Percentiles rank a stretch among this genome's conserved stretches.
These are phyloP conservation scores for Panopea generosa DNA, from an alignment of 2,888 invertebrate species.

Conservation along the genomic window DNA sequence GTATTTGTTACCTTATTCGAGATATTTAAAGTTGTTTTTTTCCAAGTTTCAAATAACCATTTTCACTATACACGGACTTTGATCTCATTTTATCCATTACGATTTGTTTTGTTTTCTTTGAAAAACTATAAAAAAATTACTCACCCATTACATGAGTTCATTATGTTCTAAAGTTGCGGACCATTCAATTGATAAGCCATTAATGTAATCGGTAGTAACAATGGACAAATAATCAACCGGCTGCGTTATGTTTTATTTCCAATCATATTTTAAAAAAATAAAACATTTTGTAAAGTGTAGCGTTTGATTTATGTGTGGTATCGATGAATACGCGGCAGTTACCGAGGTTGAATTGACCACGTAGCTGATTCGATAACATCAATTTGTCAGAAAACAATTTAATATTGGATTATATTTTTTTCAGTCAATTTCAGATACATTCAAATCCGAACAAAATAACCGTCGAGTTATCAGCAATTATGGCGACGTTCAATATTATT, in stretches of 20 bases:
- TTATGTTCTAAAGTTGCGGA: constrained; percentile 2
- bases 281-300: not conserved
- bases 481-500: not conserved
- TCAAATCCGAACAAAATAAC: not conserved
- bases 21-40: too few species aligned
- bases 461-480: not conserved
- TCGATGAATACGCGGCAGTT: not conserved
- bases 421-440: constrained; percentile 5
- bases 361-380: constrained; percentile 1
- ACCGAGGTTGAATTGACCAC: constrained; percentile 6
- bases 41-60: too few species aligned
- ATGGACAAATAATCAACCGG: not conserved
- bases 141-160: not conserved
- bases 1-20: too few species aligned
- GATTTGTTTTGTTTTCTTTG: too few species aligned
- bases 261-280: not conserved
- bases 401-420: not conserved
- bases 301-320: not conserved
- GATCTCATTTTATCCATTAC: too few species aligned
- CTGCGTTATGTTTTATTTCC: not conserved
- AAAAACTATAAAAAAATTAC: not conserved
- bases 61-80: too few species aligned
- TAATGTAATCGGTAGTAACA: constrained; percentile 4
- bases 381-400: not conserved
- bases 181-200: not conserved